These are phyloP conservation scores for Enoplosus armatus DNA, from an alignment of 2,797 vertebrate species.

Conservation along the genomic window DNA sequence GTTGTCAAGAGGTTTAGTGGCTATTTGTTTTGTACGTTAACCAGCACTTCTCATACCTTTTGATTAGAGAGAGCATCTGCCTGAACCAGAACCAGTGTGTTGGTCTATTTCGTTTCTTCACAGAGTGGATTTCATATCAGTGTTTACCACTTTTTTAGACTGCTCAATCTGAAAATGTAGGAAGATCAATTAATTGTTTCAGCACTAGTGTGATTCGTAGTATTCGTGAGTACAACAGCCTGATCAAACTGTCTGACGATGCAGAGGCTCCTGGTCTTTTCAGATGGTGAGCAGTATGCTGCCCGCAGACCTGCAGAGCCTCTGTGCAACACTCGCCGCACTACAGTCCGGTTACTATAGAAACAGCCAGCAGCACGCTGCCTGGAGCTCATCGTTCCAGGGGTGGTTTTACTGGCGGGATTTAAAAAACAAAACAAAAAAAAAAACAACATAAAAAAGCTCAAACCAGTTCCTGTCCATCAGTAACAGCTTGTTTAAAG, in stretches of 20 bases:
- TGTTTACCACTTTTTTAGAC: too few species aligned
- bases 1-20: conserved; percentile 4
- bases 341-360: conserved; percentile 32
- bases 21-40: background rate
- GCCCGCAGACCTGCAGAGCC: conserved; percentile 18
- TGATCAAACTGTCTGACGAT: background rate
- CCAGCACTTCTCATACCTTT: background rate
- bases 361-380: conserved; percentile 10
- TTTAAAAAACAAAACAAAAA: background rate
- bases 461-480: background rate
- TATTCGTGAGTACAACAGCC: background rate
- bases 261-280: background rate
- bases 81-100: background rate
- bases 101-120: background rate
- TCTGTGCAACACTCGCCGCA: background rate
- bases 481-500: background rate
- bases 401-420: background rate
- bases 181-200: background rate
- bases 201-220: background rate
- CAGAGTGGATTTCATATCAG: background rate
- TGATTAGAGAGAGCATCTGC: background rate
- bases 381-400: background rate
- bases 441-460: background rate
- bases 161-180: background rate
- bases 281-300: conserved; percentile 5